phyloP scores from a whole-genome alignment of 1,140 invertebrate species.

The Phymorhynchus buccinoides region DNA sequence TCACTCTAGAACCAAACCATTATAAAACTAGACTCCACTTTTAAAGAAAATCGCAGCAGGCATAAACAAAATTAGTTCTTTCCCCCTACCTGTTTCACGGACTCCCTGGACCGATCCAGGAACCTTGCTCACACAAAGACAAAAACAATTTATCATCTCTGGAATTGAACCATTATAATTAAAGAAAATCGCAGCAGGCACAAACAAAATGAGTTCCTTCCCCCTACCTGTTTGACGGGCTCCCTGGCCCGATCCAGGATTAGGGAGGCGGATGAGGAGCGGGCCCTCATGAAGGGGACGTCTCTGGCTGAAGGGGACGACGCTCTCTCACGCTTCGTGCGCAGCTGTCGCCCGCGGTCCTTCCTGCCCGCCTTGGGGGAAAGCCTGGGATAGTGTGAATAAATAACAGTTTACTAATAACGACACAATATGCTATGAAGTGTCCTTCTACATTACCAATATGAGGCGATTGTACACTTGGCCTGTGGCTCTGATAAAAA shows the following conservation, averaged over 20 bases:
- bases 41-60: background rate
- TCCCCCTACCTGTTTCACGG: conserved; percentile 73
- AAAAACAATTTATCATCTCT: too few species aligned
- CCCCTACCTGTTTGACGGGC: conserved; percentile 74
- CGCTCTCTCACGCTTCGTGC: conserved; percentile 78
- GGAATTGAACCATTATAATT: too few species aligned
- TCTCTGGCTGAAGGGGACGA: conserved; percentile 77
- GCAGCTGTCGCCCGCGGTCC: conserved; percentile 74
- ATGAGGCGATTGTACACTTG: too few species aligned
- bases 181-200: background rate
- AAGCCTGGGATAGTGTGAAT: conserved; percentile 74
- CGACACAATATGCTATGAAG: too few species aligned
- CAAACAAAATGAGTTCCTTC: background rate
- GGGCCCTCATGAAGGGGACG: conserved; percentile 81
- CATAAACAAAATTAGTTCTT: background rate
- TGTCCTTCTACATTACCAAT: too few species aligned
- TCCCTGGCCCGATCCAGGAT: conserved; percentile 65
- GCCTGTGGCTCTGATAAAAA: too few species aligned
- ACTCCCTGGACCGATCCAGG: conserved; percentile 64
- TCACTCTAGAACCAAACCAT: too few species aligned
- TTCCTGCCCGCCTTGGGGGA: conserved; percentile 80
- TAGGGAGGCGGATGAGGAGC: conserved; percentile 84
- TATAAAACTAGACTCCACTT: too few species aligned
- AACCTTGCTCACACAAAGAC: too few species aligned
- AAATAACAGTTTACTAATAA: too few species aligned